phyloP scores from a whole-genome alignment of 2,797 vertebrate genomes.

The Micrastur ruficollis region DNA sequence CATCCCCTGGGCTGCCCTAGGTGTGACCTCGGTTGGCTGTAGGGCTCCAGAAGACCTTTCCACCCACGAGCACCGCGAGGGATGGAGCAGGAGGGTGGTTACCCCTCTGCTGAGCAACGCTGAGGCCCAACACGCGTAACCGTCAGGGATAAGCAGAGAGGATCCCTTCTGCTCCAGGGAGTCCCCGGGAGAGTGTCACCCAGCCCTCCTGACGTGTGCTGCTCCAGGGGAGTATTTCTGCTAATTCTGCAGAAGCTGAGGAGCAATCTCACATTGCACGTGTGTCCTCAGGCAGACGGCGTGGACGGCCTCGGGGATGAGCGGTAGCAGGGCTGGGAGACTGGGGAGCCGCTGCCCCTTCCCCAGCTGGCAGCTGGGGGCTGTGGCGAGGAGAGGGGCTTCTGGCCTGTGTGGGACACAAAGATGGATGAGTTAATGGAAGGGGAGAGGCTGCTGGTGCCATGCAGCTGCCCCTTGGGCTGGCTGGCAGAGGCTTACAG shows the following conservation, averaged over 20 bases:
- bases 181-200: not conserved
- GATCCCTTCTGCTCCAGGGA: not conserved
- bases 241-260: not conserved
- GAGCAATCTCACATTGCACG: fast-evolving
- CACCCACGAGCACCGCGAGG: fast-evolving
- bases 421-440: not conserved
- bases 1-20: not conserved
- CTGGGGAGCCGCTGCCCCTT: not conserved
- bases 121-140: not conserved
- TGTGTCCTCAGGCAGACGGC: not conserved
- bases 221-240: not conserved
- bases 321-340: not conserved
- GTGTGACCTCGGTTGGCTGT: not conserved
- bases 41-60: not conserved
- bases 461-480: fast-evolving
- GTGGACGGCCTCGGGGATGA: fast-evolving
- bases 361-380: not conserved
- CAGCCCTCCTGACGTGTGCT: not conserved
- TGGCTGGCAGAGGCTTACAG: not conserved
- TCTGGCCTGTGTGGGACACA: not conserved
- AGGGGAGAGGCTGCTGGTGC: not conserved
- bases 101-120: not conserved
- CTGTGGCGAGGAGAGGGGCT: not conserved
- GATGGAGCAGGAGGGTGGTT: not conserved
- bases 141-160: fast-evolving